Conservation (phyloP, 2,888 invertebrate genomes). For the Resseliella maxima region DNA sequence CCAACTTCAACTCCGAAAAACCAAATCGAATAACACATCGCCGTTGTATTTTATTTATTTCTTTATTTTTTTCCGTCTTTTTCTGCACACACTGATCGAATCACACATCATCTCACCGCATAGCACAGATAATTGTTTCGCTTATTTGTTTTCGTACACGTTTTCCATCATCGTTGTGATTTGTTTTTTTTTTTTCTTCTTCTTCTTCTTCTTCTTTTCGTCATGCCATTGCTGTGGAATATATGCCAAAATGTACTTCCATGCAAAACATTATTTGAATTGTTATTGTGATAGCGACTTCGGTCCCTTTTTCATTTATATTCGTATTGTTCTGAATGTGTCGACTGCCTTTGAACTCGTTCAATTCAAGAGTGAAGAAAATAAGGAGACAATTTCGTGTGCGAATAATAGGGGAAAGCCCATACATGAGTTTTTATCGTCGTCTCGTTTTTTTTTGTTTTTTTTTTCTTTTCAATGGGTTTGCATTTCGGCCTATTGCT, state of each 20-base stretch:
- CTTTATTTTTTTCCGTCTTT: not conserved
- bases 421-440: no score
- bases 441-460: no score
- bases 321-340: no score
- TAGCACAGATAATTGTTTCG: not conserved
- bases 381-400: not conserved
- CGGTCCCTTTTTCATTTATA: no score
- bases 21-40: not conserved
- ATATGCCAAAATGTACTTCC: not conserved
- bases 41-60: not conserved
- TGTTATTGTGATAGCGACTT: not conserved
- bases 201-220: not conserved
- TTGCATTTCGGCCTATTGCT: not conserved
- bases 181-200: no score
- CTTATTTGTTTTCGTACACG: constrained; percentile 4
- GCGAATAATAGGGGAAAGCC: no score
- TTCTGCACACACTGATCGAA: not conserved
- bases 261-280: not conserved
- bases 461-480: no score
- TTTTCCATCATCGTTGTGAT: not conserved
- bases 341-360: not conserved
- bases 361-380: not conserved
- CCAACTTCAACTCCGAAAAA: no score
- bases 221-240: not conserved
- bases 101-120: not conserved